These are phyloP conservation scores for Ctenicera cuprea DNA, from an alignment of 2,888 invertebrate species.

Conservation along the genomic window DNA sequence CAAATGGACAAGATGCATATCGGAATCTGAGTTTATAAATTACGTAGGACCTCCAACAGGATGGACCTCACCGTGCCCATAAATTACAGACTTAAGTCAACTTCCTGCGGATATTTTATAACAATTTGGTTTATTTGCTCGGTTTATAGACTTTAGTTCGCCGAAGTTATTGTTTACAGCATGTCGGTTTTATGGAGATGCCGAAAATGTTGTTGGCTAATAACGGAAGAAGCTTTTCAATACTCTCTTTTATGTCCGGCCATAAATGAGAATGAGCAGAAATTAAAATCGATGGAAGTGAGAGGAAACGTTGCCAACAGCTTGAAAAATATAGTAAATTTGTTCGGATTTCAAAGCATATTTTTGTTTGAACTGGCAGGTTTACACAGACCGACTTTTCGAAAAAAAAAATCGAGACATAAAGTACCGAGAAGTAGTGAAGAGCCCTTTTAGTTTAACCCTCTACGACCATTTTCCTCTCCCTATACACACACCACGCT, in stretches of 20 bases:
- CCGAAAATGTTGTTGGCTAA: conserved; percentile 13
- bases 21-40: conserved; percentile 25
- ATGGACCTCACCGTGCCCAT: conserved; percentile 27
- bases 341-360: background rate
- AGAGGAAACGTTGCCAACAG: too few relatives aligned
- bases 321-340: background rate
- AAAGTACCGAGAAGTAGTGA: background rate
- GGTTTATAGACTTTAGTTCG: background rate
- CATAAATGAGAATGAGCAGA: background rate
- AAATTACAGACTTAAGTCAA: conserved; percentile 35
- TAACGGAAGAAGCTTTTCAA: conserved; percentile 1
- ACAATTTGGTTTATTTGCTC: conserved; percentile 18
- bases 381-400: background rate
- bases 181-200: background rate
- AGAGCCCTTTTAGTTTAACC: conserved; percentile 12
- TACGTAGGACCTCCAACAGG: conserved; percentile 20
- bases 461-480: conserved; percentile 12
- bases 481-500: conserved; percentile 32
- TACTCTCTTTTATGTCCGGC: background rate
- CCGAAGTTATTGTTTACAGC: conserved; percentile 20
- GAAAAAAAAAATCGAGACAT: background rate
- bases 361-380: too few relatives aligned
- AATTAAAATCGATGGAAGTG: background rate
- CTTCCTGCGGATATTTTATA: conserved; percentile 38
- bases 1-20: conserved; percentile 26